Evolutionary conservation across 2,113 vertebrate species (phyloP).

Genomic region (human): GRCh38 chr6:90912001-90912500

Average conservation of each 20-base stretch:
- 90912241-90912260: background rate
- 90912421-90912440: background rate
- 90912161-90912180: accelerated
- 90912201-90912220: background rate
- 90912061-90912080: background rate
- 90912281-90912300: background rate
- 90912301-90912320: background rate
- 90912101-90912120: background rate
- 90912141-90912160: background rate
- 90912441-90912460: background rate
- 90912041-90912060: background rate
- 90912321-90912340: background rate
- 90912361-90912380: background rate
- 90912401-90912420: background rate
- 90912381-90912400: background rate
- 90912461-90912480: background rate
- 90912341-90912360: background rate
- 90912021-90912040: background rate
- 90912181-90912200: background rate
- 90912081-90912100: background rate
- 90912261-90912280: background rate
- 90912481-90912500: background rate
- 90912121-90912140: background rate
- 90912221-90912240: background rate
- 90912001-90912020: background rate